phyloP scores from a whole-genome alignment of 1,140 invertebrate genomes.

The Harlomillsia oculata region DNA sequence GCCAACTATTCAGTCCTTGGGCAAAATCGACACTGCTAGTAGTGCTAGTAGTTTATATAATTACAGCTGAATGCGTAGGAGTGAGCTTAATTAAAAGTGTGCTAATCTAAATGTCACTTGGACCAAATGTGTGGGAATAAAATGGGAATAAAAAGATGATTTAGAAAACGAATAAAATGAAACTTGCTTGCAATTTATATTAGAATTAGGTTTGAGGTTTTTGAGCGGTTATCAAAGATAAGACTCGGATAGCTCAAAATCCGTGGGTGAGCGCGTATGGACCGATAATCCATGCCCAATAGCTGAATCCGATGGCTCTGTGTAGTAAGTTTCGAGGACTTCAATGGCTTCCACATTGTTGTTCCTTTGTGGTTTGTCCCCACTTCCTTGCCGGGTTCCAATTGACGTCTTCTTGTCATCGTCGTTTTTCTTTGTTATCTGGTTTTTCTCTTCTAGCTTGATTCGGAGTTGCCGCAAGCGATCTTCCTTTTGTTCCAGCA shows the following conservation, averaged over 20 bases:
- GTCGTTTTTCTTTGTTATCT: slow-evolving; percentile 46
- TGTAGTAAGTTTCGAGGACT: slow-evolving; percentile 32
- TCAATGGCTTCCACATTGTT: slow-evolving; percentile 35
- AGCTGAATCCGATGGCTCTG: slow-evolving; percentile 55
- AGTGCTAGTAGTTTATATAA: too few species aligned
- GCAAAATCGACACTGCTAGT: too few species aligned
- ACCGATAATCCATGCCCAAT: slow-evolving; percentile 59
- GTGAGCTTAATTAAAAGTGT: too few species aligned
- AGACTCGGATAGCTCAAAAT: slow-evolving; percentile 77
- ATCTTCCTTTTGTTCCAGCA: slow-evolving; percentile 82
- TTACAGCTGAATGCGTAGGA: too few species aligned
- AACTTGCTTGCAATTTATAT: too few species aligned
- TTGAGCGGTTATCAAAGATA: slow-evolving; percentile 50
- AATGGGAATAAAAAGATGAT: too few species aligned
- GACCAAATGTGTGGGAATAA: too few species aligned
- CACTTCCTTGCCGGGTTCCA: background rate
- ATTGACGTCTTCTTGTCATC: slow-evolving; percentile 57
- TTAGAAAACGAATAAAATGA: too few species aligned
- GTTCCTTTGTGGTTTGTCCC: background rate
- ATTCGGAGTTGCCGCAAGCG: slow-evolving; percentile 69
- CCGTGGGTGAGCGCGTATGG: slow-evolving; percentile 67
- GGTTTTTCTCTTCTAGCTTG: slow-evolving; percentile 64
- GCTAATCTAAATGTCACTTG: too few species aligned
- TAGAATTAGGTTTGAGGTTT: background rate
- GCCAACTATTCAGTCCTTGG: too few species aligned